Percentiles rank a stretch among this genome's conserved stretches.
Conservation (phyloP, 2,888 invertebrate species). For the Macrostomum cliftonense region DNA sequence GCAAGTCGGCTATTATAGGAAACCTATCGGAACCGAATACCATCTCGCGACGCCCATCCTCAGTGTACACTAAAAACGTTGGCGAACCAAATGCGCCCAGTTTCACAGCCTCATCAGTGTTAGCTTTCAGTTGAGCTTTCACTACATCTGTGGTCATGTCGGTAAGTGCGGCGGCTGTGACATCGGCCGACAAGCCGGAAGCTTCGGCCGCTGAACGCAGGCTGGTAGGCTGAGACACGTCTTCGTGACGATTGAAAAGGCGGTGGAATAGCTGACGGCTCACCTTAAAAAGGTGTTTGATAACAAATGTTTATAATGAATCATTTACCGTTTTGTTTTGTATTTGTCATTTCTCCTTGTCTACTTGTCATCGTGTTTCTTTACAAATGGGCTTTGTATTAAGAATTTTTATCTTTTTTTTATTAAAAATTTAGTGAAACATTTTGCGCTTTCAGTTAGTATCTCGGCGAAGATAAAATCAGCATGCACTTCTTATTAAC, state of each 20-base stretch:
- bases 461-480: too few relatives aligned
- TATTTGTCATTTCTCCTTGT: too few relatives aligned
- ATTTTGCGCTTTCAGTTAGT: too few relatives aligned
- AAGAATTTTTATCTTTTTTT: too few relatives aligned
- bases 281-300: conserved; percentile 14
- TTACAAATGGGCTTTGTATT: too few relatives aligned
- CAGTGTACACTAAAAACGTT: conserved; percentile 28
- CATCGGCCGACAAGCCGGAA: conserved; percentile 19
- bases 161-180: conserved; percentile 16
- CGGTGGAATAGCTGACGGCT: conserved; percentile 33
- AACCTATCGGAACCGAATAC: conserved; percentile 38
- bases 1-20: conserved; percentile 28
- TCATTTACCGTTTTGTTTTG: too few relatives aligned
- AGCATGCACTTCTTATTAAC: too few relatives aligned
- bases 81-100: conserved; percentile 37
- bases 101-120: conserved; percentile 28
- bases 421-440: too few relatives aligned
- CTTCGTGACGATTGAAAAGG: conserved; percentile 30
- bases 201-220: conserved; percentile 18
- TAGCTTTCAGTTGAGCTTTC: conserved; percentile 23
- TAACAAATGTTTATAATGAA: too few relatives aligned
- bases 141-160: conserved; percentile 18
- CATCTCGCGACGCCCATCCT: conserved; percentile 21
- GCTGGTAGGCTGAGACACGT: conserved; percentile 24
- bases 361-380: too few relatives aligned